Base-by-base conservation (phyloP, 2,113 vertebrate genomes). In the Platichthys stellatus region DNA sequence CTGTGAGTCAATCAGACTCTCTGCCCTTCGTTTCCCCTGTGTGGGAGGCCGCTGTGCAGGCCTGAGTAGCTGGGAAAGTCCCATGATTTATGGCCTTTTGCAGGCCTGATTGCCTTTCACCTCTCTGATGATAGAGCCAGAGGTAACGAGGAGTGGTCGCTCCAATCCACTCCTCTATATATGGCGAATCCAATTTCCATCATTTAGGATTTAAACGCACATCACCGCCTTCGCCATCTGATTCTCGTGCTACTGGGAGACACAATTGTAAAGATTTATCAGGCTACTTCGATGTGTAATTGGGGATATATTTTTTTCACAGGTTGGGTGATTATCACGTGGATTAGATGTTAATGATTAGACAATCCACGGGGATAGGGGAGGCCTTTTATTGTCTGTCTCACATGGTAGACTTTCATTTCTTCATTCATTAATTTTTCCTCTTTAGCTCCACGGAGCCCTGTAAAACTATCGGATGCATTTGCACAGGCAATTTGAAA, bases 81-180 rank as follows among this genome's bases (percentile, higher is more conserved):
- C 83, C 54, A 58, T 93, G 92, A 94, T 94, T 94, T 93, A 94
- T 91, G 91, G 88, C 85, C 86, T 72, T 76, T 72, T 88, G 79
- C 84, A 93, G 92, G 92, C 91, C 92, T 92, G 89, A 91, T 78
- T 92, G 93, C 89, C 76, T 88, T 87, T 82, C 82, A 78, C 86
- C 84, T 86, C 76, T 11, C 69, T 72, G 86, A 85, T 78, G 86
- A 86, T 84, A 69, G 81, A 87, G 84, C 87, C 76, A 80, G 81
- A 84, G 84, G 88, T 88, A 91, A 86, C 68, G n/a, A 83, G 86
- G 84, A 87, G 57, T 73, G 69, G 71, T 81, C 80, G 49, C 75
- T 84, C 74, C 73, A 66, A 76, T 76, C 5, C 82, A 81, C 83
- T 45, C 77, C 72, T 83, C 81, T 86, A 63, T 91, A 88, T 68